phyloP scores from a whole-genome alignment of 2,888 invertebrate species.

The Epiblema foenella region DNA sequence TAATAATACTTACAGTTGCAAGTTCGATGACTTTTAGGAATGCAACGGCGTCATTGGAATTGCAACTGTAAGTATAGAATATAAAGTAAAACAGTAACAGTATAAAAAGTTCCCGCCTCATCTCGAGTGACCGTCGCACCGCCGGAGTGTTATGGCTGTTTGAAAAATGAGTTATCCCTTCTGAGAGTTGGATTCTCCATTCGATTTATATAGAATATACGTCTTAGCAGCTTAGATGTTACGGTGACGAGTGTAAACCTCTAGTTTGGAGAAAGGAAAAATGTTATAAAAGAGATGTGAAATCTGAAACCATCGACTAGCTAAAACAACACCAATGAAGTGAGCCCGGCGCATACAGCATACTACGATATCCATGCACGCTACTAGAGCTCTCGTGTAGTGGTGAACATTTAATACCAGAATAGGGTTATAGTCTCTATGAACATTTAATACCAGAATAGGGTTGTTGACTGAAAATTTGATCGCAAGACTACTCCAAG shows the following conservation, averaged over 20 bases:
- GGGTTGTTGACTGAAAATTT: no score
- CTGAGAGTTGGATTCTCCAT: background rate
- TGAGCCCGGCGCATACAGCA: constrained; percentile 24
- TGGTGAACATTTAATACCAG: background rate
- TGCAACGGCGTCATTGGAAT: background rate
- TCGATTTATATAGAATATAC: background rate
- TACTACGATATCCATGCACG: constrained; percentile 39
- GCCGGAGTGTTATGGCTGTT: background rate
- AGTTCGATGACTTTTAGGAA: background rate
- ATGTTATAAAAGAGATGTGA: constrained; percentile 20
- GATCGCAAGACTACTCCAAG: no score
- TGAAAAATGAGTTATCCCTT: constrained; percentile 4
- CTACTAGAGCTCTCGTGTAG: constrained; percentile 24
- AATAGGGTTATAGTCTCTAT: no score
- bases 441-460: no score
- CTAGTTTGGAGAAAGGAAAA: background rate
- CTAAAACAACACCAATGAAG: constrained; percentile 35
- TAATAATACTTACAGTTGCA: background rate
- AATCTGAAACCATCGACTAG: constrained; percentile 31
- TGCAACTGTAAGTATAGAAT: background rate
- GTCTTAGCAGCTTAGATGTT: constrained; percentile 12
- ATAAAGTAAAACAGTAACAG: no score
- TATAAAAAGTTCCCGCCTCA: background rate
- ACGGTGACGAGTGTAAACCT: constrained; percentile 26
- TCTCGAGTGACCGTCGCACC: background rate